These are phyloP conservation scores for Aradus depressus DNA, from an alignment of 2,888 invertebrate genomes.

Conservation along the genomic window DNA sequence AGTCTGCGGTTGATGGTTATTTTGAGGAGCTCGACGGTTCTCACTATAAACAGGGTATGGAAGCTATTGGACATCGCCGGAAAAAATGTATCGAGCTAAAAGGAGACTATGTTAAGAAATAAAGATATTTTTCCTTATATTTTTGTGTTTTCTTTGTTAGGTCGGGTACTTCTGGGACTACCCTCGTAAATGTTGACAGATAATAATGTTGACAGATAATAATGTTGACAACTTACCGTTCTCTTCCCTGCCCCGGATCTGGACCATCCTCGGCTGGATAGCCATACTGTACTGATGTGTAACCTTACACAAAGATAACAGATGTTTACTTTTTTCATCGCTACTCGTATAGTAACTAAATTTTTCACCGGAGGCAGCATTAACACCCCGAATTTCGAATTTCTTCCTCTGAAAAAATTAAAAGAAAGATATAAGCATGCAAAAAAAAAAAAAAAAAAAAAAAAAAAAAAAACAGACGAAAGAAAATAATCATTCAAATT, in stretches of 20 bases:
- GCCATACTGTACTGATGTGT: constrained; percentile 95
- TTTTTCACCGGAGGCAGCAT: constrained; percentile 52
- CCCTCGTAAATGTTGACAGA: background rate
- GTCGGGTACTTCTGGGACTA: too few relatives aligned
- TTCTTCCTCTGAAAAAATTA: constrained; percentile 61
- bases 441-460: constrained; percentile 1
- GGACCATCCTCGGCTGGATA: constrained; percentile 71
- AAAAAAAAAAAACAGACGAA: background rate
- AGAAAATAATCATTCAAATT: constrained; percentile 1
- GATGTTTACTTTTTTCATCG: constrained; percentile 87
- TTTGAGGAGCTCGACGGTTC: too few relatives aligned
- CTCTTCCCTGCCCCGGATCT: constrained; percentile 68
- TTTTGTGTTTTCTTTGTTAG: too few relatives aligned
- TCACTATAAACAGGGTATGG: too few relatives aligned
- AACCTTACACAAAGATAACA: constrained; percentile 75
- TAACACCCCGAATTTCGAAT: constrained; percentile 87
- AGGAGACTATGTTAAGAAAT: too few relatives aligned
- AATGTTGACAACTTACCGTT: constrained; percentile 44
- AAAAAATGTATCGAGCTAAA: too few relatives aligned
- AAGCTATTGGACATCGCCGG: too few relatives aligned
- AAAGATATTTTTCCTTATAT: too few relatives aligned
- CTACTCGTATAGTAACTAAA: constrained; percentile 81
- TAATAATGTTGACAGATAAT: background rate
- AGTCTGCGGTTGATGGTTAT: too few relatives aligned
- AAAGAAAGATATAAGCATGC: too few relatives aligned